phyloP scores from a whole-genome alignment of 35 echinoderm and acorn worm genomes.

The Heliocidaris tuberculata region DNA sequence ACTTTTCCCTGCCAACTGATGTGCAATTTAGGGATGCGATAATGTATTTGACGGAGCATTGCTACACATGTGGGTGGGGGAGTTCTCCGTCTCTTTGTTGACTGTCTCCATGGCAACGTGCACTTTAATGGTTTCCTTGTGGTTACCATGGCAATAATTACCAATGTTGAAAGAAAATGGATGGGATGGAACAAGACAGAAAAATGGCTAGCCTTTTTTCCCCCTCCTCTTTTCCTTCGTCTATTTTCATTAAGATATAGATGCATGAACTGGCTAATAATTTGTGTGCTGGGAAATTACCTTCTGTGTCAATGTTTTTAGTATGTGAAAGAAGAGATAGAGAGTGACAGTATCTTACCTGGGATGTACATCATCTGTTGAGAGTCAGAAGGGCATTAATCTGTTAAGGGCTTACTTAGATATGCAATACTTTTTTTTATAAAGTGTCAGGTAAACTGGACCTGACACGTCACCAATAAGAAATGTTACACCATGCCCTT shows the following conservation, averaged over 20 bases:
- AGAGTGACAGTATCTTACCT: no score
- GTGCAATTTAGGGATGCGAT: not conserved
- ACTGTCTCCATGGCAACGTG: not conserved
- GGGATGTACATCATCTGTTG: no score
- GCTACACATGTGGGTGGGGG: not conserved
- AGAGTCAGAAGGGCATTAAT: no score
- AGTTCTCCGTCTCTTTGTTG: not conserved
- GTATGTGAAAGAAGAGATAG: not conserved
- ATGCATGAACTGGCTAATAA: not conserved
- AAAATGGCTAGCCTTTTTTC: not conserved
- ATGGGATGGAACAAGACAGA: not conserved
- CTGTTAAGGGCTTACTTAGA: no score
- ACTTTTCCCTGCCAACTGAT: not conserved
- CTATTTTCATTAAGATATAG: not conserved
- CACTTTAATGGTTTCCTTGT: constrained; percentile 1
- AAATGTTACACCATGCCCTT: no score
- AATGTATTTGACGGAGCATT: not conserved
- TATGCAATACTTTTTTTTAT: no score
- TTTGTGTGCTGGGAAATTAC: not conserved
- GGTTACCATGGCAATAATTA: not conserved
- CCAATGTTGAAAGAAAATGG: not conserved
- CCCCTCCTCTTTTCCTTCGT: not conserved
- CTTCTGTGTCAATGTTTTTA: not conserved
- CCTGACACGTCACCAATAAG: no score
- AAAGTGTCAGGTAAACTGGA: no score